Evolutionary conservation across 1,140 invertebrate species (phyloP).

Genomic region (Heliconius nattereri): DNA sequence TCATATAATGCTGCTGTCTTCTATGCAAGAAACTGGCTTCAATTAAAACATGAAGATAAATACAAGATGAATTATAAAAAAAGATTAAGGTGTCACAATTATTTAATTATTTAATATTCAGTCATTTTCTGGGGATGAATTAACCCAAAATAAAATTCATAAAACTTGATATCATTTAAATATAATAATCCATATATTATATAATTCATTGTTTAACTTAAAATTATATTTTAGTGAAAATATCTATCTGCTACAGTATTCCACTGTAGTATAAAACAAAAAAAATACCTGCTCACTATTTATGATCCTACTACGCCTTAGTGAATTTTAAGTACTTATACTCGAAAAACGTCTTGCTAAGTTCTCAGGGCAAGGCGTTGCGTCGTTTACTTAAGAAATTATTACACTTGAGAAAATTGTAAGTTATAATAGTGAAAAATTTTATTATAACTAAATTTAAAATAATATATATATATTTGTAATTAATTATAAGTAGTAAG

Average conservation of each 20-base stretch:
- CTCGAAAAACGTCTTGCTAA: background rate
- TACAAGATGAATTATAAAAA: background rate
- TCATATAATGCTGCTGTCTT: background rate
- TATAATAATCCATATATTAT: background rate
- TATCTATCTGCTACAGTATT: no score
- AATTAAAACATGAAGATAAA: background rate
- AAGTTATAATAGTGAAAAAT: background rate
- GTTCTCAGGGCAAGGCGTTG: background rate
- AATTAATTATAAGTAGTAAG: no score
- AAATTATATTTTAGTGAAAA: background rate
- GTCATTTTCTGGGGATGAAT: background rate
- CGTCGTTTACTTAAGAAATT: background rate
- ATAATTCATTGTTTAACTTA: conserved; percentile 9
- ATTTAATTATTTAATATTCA: conserved; percentile 24
- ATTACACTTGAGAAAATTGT: background rate
- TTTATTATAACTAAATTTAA: no score
- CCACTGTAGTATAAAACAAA: no score
- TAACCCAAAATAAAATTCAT: background rate
- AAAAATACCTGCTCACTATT: background rate
- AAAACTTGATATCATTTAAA: background rate
- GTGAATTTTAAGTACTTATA: background rate
- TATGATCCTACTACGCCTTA: background rate
- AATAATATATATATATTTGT: no score
- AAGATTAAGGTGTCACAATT: background rate
- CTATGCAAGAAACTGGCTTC: background rate